Conservation (phyloP, 2,113 vertebrate genomes). For the Dolichallabes microphthalmus region DNA sequence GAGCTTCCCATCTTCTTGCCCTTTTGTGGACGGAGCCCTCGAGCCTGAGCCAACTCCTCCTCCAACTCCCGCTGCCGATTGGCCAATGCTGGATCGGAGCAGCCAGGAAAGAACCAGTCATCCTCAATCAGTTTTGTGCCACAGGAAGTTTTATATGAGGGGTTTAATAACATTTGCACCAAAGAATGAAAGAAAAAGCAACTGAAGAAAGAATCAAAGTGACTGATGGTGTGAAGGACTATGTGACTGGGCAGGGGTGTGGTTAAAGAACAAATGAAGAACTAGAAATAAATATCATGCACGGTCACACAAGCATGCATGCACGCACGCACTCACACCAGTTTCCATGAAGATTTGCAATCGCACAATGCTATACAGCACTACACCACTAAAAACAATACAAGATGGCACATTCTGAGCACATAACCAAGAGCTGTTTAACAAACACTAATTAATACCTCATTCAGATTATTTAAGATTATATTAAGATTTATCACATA, state of each 20-base stretch:
- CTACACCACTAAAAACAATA: background rate
- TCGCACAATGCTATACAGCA: slow-evolving; percentile 2
- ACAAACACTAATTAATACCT: background rate
- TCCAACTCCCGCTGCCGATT: slow-evolving; percentile 92
- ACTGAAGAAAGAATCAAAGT: background rate
- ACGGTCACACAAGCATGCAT: slow-evolving; percentile 46
- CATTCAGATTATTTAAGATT: background rate
- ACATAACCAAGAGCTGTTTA: slow-evolving; percentile 11
- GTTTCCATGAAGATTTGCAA: slow-evolving; percentile 6
- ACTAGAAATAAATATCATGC: slow-evolving; percentile 46
- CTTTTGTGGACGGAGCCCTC: slow-evolving; percentile 67
- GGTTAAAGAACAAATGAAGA: background rate
- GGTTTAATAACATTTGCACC: slow-evolving; percentile 49
- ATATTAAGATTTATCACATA: background rate
- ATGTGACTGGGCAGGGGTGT: background rate
- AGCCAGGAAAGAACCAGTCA: slow-evolving; percentile 99
- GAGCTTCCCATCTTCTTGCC: slow-evolving; percentile 72
- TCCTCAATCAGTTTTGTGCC: slow-evolving; percentile 99
- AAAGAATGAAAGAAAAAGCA: slow-evolving; percentile 45
- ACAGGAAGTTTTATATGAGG: slow-evolving; percentile 72
- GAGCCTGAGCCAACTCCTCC: slow-evolving; percentile 85
- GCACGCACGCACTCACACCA: slow-evolving; percentile 51
- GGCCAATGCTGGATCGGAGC: slow-evolving; percentile 93
- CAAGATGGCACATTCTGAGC: slow-evolving; percentile 7
- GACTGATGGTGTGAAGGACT: background rate